These are phyloP conservation scores for Pluvialis apricaria DNA, from an alignment of 2,113 vertebrate genomes.

Conservation along the genomic window DNA sequence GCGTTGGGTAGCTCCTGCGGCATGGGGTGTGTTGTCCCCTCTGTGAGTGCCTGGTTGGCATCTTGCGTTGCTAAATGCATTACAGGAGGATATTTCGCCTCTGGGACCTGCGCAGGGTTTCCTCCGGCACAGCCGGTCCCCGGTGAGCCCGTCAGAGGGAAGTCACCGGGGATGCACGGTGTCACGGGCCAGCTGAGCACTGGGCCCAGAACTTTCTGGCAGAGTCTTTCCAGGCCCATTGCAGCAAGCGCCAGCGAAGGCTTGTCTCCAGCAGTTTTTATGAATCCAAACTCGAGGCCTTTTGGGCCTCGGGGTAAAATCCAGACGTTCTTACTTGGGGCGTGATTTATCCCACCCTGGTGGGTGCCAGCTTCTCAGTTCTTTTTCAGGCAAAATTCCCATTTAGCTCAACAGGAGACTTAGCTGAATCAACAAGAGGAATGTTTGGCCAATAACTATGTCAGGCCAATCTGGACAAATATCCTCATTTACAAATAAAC, in stretches of 20 bases:
- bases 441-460: background rate
- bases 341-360: background rate
- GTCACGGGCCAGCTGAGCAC: background rate
- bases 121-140: background rate
- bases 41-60: no score
- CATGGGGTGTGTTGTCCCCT: background rate
- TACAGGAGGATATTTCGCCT: background rate
- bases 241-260: background rate
- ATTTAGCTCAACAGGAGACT: background rate
- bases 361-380: background rate
- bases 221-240: background rate
- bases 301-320: background rate
- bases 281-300: background rate
- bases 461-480: background rate
- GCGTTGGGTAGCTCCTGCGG: background rate
- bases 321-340: background rate
- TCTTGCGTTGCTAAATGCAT: fast-evolving
- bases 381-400: background rate
- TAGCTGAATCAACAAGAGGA: background rate
- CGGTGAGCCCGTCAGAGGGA: fast-evolving
- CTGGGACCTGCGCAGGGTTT: background rate
- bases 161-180: background rate
- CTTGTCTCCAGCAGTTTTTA: background rate
- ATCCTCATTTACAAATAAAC: background rate
- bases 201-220: background rate